phyloP scores from a whole-genome alignment of 2,888 invertebrate species.

The Leptogaster cylindrica region DNA sequence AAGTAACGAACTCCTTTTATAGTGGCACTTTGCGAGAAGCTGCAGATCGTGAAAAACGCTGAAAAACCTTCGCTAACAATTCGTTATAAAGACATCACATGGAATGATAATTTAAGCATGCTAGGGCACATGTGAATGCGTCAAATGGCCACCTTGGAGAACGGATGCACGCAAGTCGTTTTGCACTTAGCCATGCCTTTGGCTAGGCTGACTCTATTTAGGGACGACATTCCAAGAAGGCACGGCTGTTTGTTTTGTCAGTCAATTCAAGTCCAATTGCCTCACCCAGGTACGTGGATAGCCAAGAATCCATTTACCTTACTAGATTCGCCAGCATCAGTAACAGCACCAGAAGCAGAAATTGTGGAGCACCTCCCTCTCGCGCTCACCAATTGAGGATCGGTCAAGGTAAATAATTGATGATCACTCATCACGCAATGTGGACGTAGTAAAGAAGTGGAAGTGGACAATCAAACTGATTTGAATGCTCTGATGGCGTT shows the following conservation, averaged over 20 bases:
- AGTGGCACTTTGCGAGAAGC: slow-evolving; percentile 42
- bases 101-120: slow-evolving; percentile 48
- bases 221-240: slow-evolving; percentile 27
- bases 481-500: slow-evolving; percentile 47
- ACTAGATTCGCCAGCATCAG: not conserved
- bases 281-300: not conserved
- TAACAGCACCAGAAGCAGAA: not conserved
- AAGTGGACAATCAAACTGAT: slow-evolving; percentile 42
- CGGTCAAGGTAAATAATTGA: slow-evolving; percentile 43
- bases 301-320: slow-evolving; percentile 26
- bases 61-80: slow-evolving; percentile 41
- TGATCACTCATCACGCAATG: slow-evolving; percentile 47
- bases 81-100: slow-evolving; percentile 48
- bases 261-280: slow-evolving; percentile 44
- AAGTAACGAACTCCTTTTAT: slow-evolving; percentile 48
- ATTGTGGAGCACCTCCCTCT: slow-evolving; percentile 24
- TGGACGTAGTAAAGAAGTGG: not conserved
- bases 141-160: slow-evolving; percentile 47
- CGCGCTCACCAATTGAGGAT: slow-evolving; percentile 33
- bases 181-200: not conserved
- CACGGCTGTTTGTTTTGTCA: slow-evolving; percentile 46
- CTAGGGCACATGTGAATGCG: slow-evolving; percentile 45
- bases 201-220: slow-evolving; percentile 27
- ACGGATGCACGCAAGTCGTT: slow-evolving; percentile 17
- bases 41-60: slow-evolving; percentile 29